These are phyloP conservation scores for Trisateles emortualis DNA, from an alignment of 2,888 invertebrate genomes.

Conservation along the genomic window DNA sequence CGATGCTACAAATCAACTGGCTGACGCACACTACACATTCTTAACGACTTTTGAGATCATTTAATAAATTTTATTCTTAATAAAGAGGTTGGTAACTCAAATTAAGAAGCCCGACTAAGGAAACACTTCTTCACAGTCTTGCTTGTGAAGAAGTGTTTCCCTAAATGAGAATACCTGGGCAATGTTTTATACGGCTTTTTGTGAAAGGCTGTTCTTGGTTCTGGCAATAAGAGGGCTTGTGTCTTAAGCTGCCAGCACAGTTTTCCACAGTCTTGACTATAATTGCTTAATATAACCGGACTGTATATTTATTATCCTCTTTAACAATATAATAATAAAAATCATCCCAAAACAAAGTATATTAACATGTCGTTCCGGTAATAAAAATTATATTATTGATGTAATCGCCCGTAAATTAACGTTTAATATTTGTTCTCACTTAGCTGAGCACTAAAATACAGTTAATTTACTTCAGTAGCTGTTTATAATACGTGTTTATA, in stretches of 20 bases:
- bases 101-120: too few relatives aligned
- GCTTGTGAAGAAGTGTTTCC: too few relatives aligned
- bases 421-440: not conserved
- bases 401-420: conserved; percentile 28
- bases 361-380: conserved; percentile 31
- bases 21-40: not conserved
- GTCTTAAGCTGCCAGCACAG: too few relatives aligned
- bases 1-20: conserved; percentile 30
- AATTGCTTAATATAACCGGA: too few relatives aligned
- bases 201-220: too few relatives aligned
- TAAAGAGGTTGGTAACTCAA: too few relatives aligned
- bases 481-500: not conserved
- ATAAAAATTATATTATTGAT: conserved; percentile 37
- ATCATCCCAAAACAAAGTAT: conserved; percentile 22
- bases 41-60: not conserved
- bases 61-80: not conserved
- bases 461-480: not conserved
- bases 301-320: too few relatives aligned
- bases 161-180: too few relatives aligned
- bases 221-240: too few relatives aligned
- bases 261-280: too few relatives aligned
- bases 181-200: too few relatives aligned
- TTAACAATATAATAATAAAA: conserved; percentile 23
- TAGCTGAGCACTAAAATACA: not conserved
- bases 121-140: too few relatives aligned